phyloP scores from a whole-genome alignment of 2,888 invertebrate genomes.

The Xestia c-nigrum region DNA sequence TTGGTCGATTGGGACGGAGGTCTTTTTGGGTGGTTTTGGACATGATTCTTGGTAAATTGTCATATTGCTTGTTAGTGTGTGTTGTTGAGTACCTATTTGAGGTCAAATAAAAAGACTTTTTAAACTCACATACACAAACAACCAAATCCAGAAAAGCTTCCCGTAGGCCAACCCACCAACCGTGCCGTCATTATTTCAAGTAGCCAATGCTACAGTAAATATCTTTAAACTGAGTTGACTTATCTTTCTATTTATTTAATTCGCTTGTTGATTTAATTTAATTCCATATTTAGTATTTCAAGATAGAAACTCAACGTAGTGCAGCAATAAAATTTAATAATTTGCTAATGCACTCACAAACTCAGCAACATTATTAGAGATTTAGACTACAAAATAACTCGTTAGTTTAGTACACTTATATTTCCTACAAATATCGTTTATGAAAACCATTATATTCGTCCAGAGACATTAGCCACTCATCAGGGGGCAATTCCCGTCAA shows the following conservation, averaged over 20 bases:
- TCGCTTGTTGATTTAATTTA: no score
- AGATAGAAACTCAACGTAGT: neutral
- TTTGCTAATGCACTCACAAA: neutral
- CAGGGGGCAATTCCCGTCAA: conserved; percentile 34
- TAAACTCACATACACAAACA: no score
- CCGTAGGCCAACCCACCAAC: no score
- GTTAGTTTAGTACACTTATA: neutral
- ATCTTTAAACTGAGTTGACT: no score
- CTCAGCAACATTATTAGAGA: neutral
- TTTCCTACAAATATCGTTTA: neutral
- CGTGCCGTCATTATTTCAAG: no score
- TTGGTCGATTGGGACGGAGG: neutral
- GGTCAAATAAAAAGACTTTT: neutral
- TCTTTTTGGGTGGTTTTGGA: neutral
- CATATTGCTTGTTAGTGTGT: neutral
- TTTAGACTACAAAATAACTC: neutral
- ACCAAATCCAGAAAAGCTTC: no score
- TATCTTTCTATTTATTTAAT: no score
- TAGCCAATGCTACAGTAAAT: no score
- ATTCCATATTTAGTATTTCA: no score
- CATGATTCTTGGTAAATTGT: neutral
- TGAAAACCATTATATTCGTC: neutral
- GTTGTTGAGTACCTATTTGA: neutral
- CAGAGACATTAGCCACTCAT: neutral
- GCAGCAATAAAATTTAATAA: neutral